Evolutionary conservation across 2,888 invertebrate species (phyloP).

Genomic region (Epistrophe eligans): DNA sequence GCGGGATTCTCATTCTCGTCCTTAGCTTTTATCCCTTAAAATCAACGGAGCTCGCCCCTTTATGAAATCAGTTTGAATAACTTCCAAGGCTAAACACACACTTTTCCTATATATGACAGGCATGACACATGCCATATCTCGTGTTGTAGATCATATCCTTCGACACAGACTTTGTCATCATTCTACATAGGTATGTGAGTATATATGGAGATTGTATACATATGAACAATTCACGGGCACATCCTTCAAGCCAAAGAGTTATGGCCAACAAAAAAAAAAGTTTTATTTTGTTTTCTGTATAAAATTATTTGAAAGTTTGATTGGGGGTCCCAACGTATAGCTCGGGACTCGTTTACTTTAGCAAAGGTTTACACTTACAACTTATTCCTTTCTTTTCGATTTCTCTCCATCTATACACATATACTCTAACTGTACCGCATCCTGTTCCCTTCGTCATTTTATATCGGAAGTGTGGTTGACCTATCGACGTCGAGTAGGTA

Average conservation of each 20-base stretch:
- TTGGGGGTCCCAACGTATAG: constrained; percentile 14
- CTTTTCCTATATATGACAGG: constrained; percentile 3
- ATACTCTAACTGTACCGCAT: background rate
- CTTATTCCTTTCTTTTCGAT: background rate
- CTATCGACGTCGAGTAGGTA: constrained; percentile 31
- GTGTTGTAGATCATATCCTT: constrained; percentile 29
- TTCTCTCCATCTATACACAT: background rate
- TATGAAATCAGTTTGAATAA: constrained; percentile 70
- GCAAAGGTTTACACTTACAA: constrained; percentile 20
- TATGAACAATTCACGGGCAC: background rate
- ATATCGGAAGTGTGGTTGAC: constrained; percentile 46
- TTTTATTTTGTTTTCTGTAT: constrained; percentile 50
- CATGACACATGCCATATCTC: constrained; percentile 11
- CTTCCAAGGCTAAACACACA: constrained; percentile 32
- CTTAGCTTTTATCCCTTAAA: constrained; percentile 5
- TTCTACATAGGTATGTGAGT: background rate
- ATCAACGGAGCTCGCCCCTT: constrained; percentile 26
- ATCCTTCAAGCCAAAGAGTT: constrained; percentile 31
- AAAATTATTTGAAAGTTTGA: constrained; percentile 57
- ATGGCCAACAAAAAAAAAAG: constrained; percentile 46
- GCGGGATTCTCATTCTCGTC: background rate
- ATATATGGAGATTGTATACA: too few species aligned
- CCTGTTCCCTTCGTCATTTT: constrained; percentile 3
- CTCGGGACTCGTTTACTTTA: constrained; percentile 8
- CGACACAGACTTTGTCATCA: constrained; percentile 6